Conservation (phyloP, 2,113 vertebrate species). For the Anarrhichthys ocellatus region DNA sequence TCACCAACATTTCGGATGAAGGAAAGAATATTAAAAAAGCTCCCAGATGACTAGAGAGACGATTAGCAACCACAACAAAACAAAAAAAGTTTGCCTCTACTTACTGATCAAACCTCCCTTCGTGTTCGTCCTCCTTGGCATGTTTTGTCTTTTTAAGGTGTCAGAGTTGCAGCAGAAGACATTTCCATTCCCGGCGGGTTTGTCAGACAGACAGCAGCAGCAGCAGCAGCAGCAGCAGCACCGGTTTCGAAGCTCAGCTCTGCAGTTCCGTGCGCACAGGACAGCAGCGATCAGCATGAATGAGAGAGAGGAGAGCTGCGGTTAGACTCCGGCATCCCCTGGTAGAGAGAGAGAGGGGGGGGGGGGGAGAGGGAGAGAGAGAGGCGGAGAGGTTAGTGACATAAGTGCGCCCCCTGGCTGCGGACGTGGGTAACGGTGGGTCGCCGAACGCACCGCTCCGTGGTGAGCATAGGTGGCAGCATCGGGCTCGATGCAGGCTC, state of each 20-base stretch:
- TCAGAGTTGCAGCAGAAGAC: constrained; percentile 66
- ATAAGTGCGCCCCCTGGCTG: constrained; percentile 70
- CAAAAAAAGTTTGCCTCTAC: constrained; percentile 71
- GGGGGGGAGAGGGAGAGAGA: constrained; percentile 73
- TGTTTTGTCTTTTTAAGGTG: constrained; percentile 54
- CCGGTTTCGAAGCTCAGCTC: constrained; percentile 69
- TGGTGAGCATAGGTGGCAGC: constrained; percentile 80
- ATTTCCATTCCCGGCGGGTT: constrained; percentile 62
- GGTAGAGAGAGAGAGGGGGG: constrained; percentile 70
- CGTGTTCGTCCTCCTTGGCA: constrained; percentile 65
- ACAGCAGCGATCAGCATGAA: constrained; percentile 87
- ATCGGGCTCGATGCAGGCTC: constrained; percentile 47
- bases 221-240: constrained; percentile 17
- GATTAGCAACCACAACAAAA: constrained; percentile 16
- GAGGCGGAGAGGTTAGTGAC: constrained; percentile 75
- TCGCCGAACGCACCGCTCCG: constrained; percentile 22
- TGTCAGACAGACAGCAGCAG: constrained; percentile 15
- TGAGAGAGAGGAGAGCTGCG: constrained; percentile 85
- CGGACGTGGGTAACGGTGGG: not conserved
- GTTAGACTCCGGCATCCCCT: constrained; percentile 80
- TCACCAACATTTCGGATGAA: constrained; percentile 41
- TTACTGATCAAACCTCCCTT: constrained; percentile 74
- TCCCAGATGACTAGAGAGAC: constrained; percentile 18
- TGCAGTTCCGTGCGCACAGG: constrained; percentile 72
- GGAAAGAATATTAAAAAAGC: not conserved